Percentiles rank a stretch among this genome's conserved stretches.
Conservation (phyloP, 2,113 vertebrate species). For the Myotis lucifugus region DNA sequence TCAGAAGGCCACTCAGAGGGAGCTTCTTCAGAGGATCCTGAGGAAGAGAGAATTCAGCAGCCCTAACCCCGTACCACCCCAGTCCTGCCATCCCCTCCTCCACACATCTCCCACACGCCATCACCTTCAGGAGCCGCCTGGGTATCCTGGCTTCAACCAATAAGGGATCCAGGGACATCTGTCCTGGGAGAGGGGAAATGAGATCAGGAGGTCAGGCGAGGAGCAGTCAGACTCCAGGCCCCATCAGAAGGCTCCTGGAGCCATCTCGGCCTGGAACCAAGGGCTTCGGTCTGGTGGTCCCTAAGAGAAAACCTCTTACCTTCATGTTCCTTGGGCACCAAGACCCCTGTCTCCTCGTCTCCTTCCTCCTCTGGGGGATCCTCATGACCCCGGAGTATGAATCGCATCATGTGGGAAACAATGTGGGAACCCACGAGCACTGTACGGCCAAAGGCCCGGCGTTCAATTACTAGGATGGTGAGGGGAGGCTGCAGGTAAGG, state of each 20-base stretch:
- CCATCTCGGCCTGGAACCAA: background rate
- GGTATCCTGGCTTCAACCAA: background rate
- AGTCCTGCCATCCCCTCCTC: background rate
- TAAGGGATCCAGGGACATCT: slow-evolving; percentile 5
- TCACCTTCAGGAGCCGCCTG: slow-evolving; percentile 54
- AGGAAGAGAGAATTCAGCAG: background rate
- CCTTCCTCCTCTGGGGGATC: slow-evolving; percentile 84
- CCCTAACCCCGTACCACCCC: background rate
- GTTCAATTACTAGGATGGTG: slow-evolving; percentile 93
- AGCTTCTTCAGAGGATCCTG: slow-evolving; percentile 89
- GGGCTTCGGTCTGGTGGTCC: background rate
- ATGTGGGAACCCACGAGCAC: slow-evolving; percentile 92
- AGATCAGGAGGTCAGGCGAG: background rate
- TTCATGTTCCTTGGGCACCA: slow-evolving; percentile 33
- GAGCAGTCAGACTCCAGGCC: background rate
- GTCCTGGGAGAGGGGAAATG: background rate
- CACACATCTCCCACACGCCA: fast-evolving
- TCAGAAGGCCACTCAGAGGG: slow-evolving; percentile 70
- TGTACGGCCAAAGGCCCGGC: slow-evolving; percentile 89
- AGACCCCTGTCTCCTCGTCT: slow-evolving; percentile 78
- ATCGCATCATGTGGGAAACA: slow-evolving; percentile 91
- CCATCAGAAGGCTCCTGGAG: background rate
- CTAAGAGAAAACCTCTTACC: slow-evolving; percentile 72
- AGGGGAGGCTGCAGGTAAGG: slow-evolving; percentile 95
- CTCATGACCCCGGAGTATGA: slow-evolving; percentile 84